Base-by-base conservation (phyloP, 2,113 vertebrate genomes). In the Pollimyrus isidori region DNA sequence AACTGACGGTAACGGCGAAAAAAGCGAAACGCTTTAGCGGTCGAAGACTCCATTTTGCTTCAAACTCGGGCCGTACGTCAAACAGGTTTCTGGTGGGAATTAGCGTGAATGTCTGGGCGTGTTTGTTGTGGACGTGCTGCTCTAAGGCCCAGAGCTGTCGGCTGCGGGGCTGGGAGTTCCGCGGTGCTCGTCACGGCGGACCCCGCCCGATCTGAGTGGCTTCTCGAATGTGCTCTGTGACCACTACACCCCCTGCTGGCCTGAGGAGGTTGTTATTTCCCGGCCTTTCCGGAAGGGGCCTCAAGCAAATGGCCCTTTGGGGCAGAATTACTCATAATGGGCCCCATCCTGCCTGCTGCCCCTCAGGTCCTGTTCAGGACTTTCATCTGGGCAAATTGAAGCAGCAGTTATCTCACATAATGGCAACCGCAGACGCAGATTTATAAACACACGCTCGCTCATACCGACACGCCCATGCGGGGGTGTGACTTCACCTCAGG, bases 141-240 rank as follows among this genome's bases (percentile, higher is more conserved):
- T 85, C 90, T 91, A 89, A 80, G 90, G 39, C 23, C 45, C 9
- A 49, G 83, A 49, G 83, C 83, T 49, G 46, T 48, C 2, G 46
- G 6, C 83, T 17, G 23, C 82, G 9, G 42, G 42, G 19, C 45
- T 13, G 26, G 62, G 62, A 69, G 62, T 19, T 80, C 73, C 30
- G 35, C 42, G 19, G 19, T 19, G 19, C 35, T 80, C 35, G 73
- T 80, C 73, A 80, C 5, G 17, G 35, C 30, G 10, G 73, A 42
- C 73, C 35, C 30, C 73, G 4, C 73, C 73, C 30, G 5, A 42
- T 19, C 30, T 80, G 15, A 42, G 42, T 35, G 11, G 35, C 19
- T 80, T 39, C 30, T 42, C 2, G 30, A 42, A 19, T 19, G 15
- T 17, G 73, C 19, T 39, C 73, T 80, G 35, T 80, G 73, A 80